Conservation (phyloP, 2,113 vertebrate genomes). For the Antechinus flavipes region DNA sequence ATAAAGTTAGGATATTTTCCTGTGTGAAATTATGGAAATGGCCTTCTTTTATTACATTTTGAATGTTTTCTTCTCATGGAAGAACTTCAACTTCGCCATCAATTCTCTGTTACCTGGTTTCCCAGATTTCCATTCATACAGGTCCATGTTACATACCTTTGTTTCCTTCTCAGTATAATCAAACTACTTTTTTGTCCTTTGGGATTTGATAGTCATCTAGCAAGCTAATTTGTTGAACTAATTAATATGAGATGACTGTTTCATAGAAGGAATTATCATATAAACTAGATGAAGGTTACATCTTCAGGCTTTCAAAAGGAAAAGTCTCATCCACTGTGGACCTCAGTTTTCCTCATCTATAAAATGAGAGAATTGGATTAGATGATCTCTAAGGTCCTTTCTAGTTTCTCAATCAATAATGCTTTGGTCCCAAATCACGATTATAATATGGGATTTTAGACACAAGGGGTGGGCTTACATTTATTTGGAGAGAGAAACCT, state of each 20-base stretch:
- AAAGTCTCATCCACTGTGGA: neutral
- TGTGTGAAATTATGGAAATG: neutral
- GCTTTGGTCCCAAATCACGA: neutral
- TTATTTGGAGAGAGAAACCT: neutral
- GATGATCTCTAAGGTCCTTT: neutral
- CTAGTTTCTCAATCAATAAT: neutral
- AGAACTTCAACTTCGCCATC: neutral
- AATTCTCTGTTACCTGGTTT: neutral
- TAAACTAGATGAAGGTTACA: neutral
- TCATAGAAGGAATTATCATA: neutral
- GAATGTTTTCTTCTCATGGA: neutral
- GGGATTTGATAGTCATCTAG: constrained; percentile 12
- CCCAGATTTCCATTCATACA: neutral
- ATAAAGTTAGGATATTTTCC: neutral
- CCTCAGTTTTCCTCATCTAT: neutral
- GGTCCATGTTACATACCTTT: neutral
- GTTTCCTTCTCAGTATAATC: neutral
- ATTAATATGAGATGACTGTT: neutral
- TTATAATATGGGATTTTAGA: neutral
- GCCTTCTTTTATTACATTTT: neutral
- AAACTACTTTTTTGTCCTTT: neutral
- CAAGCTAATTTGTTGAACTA: neutral
- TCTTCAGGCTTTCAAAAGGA: neutral
- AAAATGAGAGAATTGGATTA: neutral
- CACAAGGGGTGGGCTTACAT: neutral